Base-by-base conservation (phyloP, 35 echinoderm and acorn worm genomes). In the Strongylocentrotus purpuratus region DNA sequence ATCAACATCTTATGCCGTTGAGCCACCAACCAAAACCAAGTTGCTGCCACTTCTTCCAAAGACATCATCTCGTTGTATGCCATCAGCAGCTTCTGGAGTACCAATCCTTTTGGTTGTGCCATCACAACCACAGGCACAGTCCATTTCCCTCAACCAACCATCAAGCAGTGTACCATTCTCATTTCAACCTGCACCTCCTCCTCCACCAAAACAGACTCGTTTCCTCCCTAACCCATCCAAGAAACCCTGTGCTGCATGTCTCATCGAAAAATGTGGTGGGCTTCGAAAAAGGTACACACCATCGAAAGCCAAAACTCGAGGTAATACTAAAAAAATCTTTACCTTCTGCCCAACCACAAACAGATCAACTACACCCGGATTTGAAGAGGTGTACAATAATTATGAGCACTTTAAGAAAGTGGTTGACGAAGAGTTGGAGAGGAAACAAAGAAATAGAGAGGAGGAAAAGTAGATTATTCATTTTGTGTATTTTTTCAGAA, bases 181-280 rank as follows among this genome's bases (percentile, higher is more conserved):
- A 88, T 95, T 45, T 94, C 59, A 46, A 96, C 50, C 95, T 71
- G 28, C 92, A 91, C 86, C 96, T 46, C 92, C 94, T 46, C 92
- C 94, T 11, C 94, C 96, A 95, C 94, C 86, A 87, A 71, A 45
- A 33, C 94, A 32, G n/a, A 95, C 18, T 7, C 87, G 32, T 20
- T 32, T 61, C 45, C 4, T 96, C 4, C 96, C 96, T 47, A 94
- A 96, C 45, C 50, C 15, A 90, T 96, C 96, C 25, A 95, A n/a
- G 28, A 96, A 95, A 85, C 96, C 96, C 48, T 96, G 96, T 92
- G 65, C 96, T 92, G 96, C 96, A 46, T 96, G 96, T 95, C 10
- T 59, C 22, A 50, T 94, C 33, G 86, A 94, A 96, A 90, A 91
- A 31, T 96, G 96, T 95, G 96, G 94, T 95, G 94, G 94, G 32